Base-by-base conservation (phyloP, 2,888 invertebrate species). In the Taenaris catops region DNA sequence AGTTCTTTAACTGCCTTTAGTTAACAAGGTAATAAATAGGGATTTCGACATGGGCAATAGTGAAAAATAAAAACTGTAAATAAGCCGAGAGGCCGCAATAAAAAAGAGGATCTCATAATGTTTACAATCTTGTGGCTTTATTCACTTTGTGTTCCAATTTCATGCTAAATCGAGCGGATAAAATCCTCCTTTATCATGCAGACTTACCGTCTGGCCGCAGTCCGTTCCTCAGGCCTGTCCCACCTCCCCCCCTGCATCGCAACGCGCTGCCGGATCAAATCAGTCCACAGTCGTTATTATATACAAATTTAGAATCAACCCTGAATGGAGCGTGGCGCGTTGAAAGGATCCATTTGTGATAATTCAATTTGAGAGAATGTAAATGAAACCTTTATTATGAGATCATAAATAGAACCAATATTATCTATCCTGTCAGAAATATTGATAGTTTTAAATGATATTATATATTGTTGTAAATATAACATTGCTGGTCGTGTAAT, bases 71-170 rank as follows among this genome's bases (percentile, higher is more conserved):
- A 67, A 69, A 73, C 79, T 73, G 74, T 81, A 83, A 83, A 81
- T 80, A 79, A 79, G 67, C 65, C 69, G 68, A 79, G 74, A 71
- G 68, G 64, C 64, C 55, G 69, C 64, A 68, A 72, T 83, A 83
- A 86, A 84, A 84, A 84, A 81, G 73, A 58, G 76, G 74, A 70
- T 72, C 76, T 80, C 75, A 68, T 83, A 81, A 84, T 86, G 84
- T 83, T 86, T 83, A 86, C 84, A 81, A 81, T 84, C 83, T 79
- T 79, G 84, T 83, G 80, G 81, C 81, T 84, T 84, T 84, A 86
- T 84, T 83, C 86, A 84, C 86, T 83, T 84, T 86, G 86, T 84
- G 74, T 83, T 83, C 80, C 84, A 86, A 86, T 86, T 86, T 86
- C 84, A 84, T 84, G 86, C 81, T 86, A 86, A 86, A 86, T 84